Evolutionary conservation across 2,888 invertebrate species (phyloP), one percentile per base, ranked within the genome.

Genomic region (Ptychoptera albimana): DNA sequence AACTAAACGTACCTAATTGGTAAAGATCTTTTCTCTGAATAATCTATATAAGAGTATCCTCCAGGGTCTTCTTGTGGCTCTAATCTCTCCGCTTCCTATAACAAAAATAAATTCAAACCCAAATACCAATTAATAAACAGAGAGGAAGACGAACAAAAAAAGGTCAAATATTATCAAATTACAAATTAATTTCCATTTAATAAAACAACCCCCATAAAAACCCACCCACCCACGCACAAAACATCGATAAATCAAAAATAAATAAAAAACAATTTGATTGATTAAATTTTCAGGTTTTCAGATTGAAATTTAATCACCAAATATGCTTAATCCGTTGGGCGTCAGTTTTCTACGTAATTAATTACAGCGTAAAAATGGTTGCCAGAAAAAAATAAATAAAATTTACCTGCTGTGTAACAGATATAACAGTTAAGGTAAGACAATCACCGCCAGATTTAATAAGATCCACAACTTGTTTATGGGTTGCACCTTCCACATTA

Each of bases 401-500:
- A 54, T 53, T 67, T 66, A 88, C 89, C 73, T 89, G 84, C 52
- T 82, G 85, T 52, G 91, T 89, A 48, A 94, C 93, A 49, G 94
- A 94, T 58, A 94, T 92, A 50, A 96, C 97, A 48, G 96, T 93
- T 45, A 98, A 75, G 16, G 89, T 91, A 51, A 99, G 75, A 51
- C 87, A 87, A 68, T 99, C 97, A 13, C 97, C 97, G 2, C 98
- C 97, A 11, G 96, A 94, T 66, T 97, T 97, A 57, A 98, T 98
- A 54, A 97, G 75, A 69, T 99, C 98, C 38, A 98, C 98, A 50
- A 98, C 98, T 70, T 97, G 96, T 59, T 96, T 91, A 69, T 98
- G 98, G 36, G 97, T 97, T n/a, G 97, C 84, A 42, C 98, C 98
- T 72, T 98, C 98, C 11, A 98, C 98, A 69, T 88, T 94, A 50